phyloP scores from a whole-genome alignment of 2,888 invertebrate species.

The Eurytoma californica region DNA sequence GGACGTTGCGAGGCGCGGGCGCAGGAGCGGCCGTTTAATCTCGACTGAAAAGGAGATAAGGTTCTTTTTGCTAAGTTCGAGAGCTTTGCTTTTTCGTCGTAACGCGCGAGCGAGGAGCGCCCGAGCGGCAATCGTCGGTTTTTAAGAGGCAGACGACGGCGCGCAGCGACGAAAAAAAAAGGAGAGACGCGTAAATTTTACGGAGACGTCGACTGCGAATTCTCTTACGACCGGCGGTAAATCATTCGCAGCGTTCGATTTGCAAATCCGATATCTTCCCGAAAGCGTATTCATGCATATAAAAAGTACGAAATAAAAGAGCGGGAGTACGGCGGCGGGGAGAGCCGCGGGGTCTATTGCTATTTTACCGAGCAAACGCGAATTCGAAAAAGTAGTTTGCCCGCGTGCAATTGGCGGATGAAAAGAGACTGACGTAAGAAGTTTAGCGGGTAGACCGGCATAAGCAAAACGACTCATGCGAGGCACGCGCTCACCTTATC shows the following conservation, averaged over 20 bases:
- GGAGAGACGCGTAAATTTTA: conserved; percentile 21
- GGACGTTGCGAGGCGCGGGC: too few species aligned
- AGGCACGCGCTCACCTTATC: not conserved
- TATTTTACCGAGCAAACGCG: not conserved
- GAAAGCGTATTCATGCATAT: conserved; percentile 8
- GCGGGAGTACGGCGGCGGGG: not conserved
- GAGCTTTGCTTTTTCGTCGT: too few species aligned
- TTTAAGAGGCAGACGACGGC: not conserved
- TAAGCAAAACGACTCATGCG: not conserved
- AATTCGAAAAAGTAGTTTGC: not conserved
- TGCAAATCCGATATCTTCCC: conserved; percentile 27
- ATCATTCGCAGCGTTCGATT: conserved; percentile 45
- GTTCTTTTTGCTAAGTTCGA: too few species aligned
- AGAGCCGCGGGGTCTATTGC: not conserved
- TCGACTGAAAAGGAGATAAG: too few species aligned
- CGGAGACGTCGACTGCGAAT: conserved; percentile 17
- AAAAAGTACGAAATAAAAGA: conserved; percentile 15
- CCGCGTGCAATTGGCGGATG: not conserved
- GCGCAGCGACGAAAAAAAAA: not conserved
- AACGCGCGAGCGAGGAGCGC: not conserved
- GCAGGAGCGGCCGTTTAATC: too few species aligned
- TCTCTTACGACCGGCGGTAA: conserved; percentile 40
- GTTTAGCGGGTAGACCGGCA: too few species aligned
- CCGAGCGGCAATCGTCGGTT: conserved; percentile 1
- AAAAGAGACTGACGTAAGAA: not conserved